Conservation (phyloP, 2,113 vertebrate species). For the Calidris pugnax region DNA sequence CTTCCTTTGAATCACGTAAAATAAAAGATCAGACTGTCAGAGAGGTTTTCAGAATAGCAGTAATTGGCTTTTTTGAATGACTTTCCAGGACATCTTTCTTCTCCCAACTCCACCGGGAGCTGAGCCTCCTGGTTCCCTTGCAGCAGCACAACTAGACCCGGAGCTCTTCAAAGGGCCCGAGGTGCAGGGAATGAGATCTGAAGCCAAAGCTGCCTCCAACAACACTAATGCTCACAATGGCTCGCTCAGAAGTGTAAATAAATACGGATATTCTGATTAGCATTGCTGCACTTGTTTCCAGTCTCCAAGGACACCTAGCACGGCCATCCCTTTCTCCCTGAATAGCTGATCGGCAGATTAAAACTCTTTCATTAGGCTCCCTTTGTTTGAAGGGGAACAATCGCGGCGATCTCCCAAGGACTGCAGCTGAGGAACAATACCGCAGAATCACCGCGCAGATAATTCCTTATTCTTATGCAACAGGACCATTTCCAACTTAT, state of each 20-base stretch:
- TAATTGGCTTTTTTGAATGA: not conserved
- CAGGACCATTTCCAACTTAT: not conserved
- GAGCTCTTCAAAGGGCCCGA: not conserved
- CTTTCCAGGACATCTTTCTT: not conserved
- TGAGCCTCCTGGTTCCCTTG: rapidly evolving
- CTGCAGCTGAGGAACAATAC: conserved; percentile 3
- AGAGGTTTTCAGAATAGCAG: not conserved
- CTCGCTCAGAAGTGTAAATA: not conserved
- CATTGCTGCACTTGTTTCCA: not conserved
- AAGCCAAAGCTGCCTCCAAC: not conserved
- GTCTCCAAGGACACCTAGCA: not conserved
- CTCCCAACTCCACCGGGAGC: rapidly evolving
- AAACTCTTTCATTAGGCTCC: conserved; percentile 15
- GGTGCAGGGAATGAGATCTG: not conserved
- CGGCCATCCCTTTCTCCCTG: not conserved
- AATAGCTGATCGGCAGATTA: conserved; percentile 12
- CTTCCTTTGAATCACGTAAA: not conserved
- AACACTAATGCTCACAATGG: not conserved
- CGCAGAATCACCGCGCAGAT: not conserved
- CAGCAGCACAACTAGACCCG: not conserved
- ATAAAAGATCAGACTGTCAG: too few relatives aligned
- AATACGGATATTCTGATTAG: not conserved
- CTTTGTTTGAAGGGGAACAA: not conserved
- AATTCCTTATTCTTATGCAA: not conserved
- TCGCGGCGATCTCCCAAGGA: not conserved